Base-by-base conservation (phyloP, 2,888 invertebrate genomes). In the Caenorhabditis angaria region DNA sequence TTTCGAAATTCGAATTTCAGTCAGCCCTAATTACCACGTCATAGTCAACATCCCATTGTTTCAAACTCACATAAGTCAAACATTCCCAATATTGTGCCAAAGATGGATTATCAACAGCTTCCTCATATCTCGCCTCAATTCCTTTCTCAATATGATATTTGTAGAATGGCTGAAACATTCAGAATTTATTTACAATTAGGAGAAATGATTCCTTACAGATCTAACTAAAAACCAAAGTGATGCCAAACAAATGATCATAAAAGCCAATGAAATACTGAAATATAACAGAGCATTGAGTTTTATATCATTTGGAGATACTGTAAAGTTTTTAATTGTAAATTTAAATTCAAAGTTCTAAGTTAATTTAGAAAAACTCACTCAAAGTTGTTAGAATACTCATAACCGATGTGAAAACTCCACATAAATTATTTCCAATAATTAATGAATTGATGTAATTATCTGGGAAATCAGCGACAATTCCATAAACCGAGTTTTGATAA, bases 401-500 rank as follows among this genome's bases (percentile, higher is more conserved):
- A 6, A 88, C 63, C 5, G 86, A 81, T 8, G 87, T 84, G 64
- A 88, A 83, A 29, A 86, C 85, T 35, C 88, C 88, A 67, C 88
- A 85, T 0, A 86, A 55, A 70, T 88, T 88, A 70, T 84, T 87
- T 51, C 88, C 88, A 57, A 97, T 90, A 3, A 99, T 92, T 65
- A 97, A 93, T 61, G 95, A 95, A 80, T 96, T 97, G 0, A 94
- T 95, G 86, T 96, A 99, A 74, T 92, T 73, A 24, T 76, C 77
- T 2, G 0, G 97, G 64, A 99, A 90, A 80, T 94, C 93, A 0
- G 96, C 96, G 2, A 94, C 95, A 89, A 97, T 92, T n/a, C 99
- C 99, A 89, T 93, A 99, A 27, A 97, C 93, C 0, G 95, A 94
- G 90, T 96, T 99, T 66, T 84, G 97, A 89, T 97, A 99, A 84